Evolutionary conservation across 2,888 invertebrate species (phyloP), one percentile per base, ranked within the genome.

Genomic region (Caenorhabditis sp.): DNA sequence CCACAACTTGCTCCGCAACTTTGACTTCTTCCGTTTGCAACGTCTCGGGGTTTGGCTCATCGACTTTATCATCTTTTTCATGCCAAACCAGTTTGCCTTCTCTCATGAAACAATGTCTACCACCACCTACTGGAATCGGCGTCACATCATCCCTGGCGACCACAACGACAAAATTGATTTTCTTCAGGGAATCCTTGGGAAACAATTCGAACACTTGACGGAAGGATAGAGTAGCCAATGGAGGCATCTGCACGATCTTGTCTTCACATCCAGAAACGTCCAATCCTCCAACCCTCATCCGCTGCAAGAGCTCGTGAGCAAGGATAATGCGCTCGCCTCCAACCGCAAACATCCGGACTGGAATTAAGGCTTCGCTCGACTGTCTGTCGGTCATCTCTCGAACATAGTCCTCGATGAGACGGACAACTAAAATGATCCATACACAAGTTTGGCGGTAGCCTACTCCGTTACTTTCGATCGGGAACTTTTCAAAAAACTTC

Each of bases 191-290:
- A 1, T 26, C 51, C 10, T 10, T n/a, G 16, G 56, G 56, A 16
- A 56, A 16, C 16, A 31, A 5, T 6, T 56, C 28, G n/a, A 56
- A 56, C 1, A 56, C n/a, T 31, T 56, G 4, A 2, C 31, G 56
- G 28, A 56, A 31, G n/a, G 14, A 31, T 2, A 56, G n/a, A 6
- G 56, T 56, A 31, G 16, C 14, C 2, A 31, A 16, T 28, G 7
- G 4, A n/a, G 14, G 16, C 56, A 56, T 28, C 26, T 16, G 6
- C 2, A 12, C 12, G 12, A 56, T 56, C 7, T 31, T 31, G 10
- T 31, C 28, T 56, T 56, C 56, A 26, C 28, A 56, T 56, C 14
- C 16, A 16, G 56, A 56, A 16, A 56, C 31, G 10, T 56, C 56
- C 12, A 56, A 7, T 56, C 22, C 14, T 28, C 24, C 54, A 10